Conservation (phyloP, 2,888 invertebrate species). For the Steromphala cineraria region DNA sequence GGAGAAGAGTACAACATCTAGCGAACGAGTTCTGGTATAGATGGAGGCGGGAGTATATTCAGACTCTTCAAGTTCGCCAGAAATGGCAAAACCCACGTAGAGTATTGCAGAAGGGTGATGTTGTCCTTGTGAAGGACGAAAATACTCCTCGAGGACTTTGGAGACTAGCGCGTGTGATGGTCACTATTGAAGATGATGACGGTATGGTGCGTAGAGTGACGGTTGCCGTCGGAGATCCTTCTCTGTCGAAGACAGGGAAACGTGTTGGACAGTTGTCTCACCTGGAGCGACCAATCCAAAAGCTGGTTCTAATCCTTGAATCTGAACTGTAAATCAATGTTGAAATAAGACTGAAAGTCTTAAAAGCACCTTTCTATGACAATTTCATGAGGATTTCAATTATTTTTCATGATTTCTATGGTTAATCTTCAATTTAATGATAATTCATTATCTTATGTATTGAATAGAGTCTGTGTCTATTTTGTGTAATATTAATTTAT, state of each 20-base stretch:
- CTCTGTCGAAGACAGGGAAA: constrained; percentile 20
- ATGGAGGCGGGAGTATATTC: constrained; percentile 44
- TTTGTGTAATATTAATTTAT: no score
- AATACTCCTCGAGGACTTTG: constrained; percentile 37
- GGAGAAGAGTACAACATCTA: constrained; percentile 42
- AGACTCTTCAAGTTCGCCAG: constrained; percentile 29
- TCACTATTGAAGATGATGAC: constrained; percentile 24
- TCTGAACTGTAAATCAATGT: not conserved
- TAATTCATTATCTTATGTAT: no score
- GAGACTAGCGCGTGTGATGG: constrained; percentile 28
- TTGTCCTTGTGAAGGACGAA: constrained; percentile 45
- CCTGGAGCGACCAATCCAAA: constrained; percentile 42
- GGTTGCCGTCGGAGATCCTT: not conserved
- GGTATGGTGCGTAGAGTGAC: constrained; percentile 35
- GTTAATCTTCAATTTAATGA: no score
- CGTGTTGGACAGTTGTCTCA: not conserved
- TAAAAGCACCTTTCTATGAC: no score
- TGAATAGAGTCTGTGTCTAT: no score
- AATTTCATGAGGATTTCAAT: no score
- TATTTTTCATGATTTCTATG: no score
- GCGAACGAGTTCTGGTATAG: constrained; percentile 47
- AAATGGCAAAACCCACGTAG: constrained; percentile 35
- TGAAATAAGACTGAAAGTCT: no score
- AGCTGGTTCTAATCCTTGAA: constrained; percentile 31
- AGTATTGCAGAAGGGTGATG: constrained; percentile 37